Evolutionary conservation across 2,797 vertebrate species (phyloP).

Genomic region (Lithobates sylvaticus): DNA sequence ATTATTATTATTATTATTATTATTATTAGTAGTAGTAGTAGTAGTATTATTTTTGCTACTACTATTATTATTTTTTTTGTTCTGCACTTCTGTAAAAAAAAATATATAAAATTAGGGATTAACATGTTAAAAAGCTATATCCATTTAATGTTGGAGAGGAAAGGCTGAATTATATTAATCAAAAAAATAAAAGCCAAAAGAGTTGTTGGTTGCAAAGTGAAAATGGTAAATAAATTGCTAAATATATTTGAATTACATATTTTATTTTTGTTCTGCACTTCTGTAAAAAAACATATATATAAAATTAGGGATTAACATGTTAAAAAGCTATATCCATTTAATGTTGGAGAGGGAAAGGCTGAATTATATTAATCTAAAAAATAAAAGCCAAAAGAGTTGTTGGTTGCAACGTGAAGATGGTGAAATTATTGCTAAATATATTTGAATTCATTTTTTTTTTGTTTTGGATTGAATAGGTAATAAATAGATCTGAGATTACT

Average conservation of each 20-base stretch:
- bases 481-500: no score
- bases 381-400: not conserved
- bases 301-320: conserved; percentile 65
- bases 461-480: no score
- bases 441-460: no score
- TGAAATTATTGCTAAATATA: no score
- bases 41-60: no score
- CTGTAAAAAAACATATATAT: not conserved
- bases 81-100: conserved; percentile 61
- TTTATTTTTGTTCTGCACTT: conserved; percentile 62
- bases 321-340: not conserved
- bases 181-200: not conserved
- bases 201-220: no score
- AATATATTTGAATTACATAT: no score
- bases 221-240: no score
- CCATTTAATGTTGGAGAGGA: not conserved
- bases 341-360: not conserved
- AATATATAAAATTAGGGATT: conserved; percentile 69
- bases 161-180: not conserved
- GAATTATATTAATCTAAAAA: not conserved
- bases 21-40: not conserved
- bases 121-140: not conserved
- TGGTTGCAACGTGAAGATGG: no score
- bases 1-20: no score
- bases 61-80: conserved; percentile 42